These are phyloP conservation scores for Ephialtes manifestator DNA, from an alignment of 2,888 invertebrate genomes.

Conservation along the genomic window DNA sequence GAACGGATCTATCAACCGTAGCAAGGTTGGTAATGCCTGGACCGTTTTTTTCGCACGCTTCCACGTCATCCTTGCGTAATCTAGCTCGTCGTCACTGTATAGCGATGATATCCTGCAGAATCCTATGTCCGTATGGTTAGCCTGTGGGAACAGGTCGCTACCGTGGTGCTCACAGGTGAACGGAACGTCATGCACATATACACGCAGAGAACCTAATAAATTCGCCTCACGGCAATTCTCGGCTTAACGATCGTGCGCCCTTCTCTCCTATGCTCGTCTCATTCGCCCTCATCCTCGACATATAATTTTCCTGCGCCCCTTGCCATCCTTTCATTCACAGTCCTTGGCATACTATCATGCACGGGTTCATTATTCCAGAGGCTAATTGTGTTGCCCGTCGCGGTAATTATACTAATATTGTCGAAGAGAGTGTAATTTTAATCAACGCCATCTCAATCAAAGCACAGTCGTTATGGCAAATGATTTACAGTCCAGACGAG, in stretches of 20 bases:
- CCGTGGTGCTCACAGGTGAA: conserved; percentile 47
- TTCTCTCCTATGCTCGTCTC: conserved; percentile 22
- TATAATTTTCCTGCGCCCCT: background rate
- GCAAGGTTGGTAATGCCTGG: conserved; percentile 9
- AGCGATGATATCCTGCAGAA: conserved; percentile 36
- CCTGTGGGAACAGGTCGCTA: conserved; percentile 69
- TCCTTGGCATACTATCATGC: conserved; percentile 28
- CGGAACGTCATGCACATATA: background rate
- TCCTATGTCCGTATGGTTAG: conserved; percentile 4
- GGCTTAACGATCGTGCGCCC: conserved; percentile 57
- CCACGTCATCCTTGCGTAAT: background rate
- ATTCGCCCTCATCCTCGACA: conserved; percentile 29
- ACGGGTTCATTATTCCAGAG: conserved; percentile 45
- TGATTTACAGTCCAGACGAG: background rate
- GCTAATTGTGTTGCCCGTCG: conserved; percentile 36
- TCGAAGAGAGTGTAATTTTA: conserved; percentile 56
- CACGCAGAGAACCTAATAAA: conserved; percentile 39
- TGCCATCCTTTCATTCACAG: background rate
- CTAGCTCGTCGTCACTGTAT: conserved; percentile 23
- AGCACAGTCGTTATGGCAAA: background rate
- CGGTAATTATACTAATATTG: conserved; percentile 53
- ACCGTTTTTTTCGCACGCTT: conserved; percentile 50
- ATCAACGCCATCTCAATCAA: conserved; percentile 49
- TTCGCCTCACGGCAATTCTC: conserved; percentile 42
- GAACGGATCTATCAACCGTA: background rate